phyloP scores from a whole-genome alignment of 2,797 vertebrate genomes.

The Ptychobarbus kaznakovi region DNA sequence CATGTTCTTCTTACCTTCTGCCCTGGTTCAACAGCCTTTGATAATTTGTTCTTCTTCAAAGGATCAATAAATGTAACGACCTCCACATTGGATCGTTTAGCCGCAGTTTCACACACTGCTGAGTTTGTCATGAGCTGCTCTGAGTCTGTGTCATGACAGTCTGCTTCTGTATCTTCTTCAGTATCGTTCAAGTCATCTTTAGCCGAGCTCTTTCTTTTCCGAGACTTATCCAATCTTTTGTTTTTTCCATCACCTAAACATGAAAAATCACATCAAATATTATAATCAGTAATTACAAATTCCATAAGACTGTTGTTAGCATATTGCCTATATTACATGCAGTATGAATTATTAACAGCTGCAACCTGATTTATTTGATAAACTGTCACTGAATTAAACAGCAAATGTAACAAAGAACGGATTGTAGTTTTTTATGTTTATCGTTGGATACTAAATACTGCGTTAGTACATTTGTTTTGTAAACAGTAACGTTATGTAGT shows the following conservation, averaged over 20 bases:
- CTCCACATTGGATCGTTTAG: constrained; percentile 65
- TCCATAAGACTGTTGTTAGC: neutral
- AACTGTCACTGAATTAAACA: neutral
- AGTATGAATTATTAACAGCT: neutral
- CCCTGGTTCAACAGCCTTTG: constrained; percentile 17
- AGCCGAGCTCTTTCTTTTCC: constrained; percentile 56
- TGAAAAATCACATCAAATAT: neutral
- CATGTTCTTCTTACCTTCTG: constrained; percentile 63
- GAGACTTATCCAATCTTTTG: constrained; percentile 62
- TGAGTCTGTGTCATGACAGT: neutral
- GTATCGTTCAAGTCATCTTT: constrained; percentile 44
- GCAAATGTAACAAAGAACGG: neutral
- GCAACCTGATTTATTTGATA: neutral
- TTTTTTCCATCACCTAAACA: constrained; percentile 70
- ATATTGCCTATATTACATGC: neutral
- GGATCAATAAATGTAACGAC: constrained; percentile 83
- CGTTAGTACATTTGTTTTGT: neutral
- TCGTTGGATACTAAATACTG: neutral
- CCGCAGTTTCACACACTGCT: neutral
- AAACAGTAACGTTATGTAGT: neutral
- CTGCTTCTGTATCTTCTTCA: constrained; percentile 11
- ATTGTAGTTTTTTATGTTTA: neutral
- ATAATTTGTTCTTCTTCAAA: constrained; percentile 71
- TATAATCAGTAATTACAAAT: neutral
- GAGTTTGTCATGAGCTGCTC: neutral